Base-by-base conservation (phyloP, 1,140 invertebrate species). In the Apis florea region DNA sequence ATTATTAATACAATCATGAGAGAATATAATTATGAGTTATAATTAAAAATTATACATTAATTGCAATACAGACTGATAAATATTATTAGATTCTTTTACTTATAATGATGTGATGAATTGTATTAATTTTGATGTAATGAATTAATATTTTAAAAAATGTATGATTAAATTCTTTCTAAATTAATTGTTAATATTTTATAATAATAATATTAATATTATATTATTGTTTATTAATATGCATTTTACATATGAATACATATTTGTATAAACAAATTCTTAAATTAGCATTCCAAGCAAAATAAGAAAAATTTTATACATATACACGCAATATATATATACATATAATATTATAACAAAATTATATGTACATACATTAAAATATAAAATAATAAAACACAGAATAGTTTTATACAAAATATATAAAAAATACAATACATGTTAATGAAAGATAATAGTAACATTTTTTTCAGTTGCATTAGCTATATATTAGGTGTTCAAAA, bases 381-480 rank as follows among this genome's bases (percentile, higher is more conserved):
- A 21, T 26, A 49, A 75, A 17, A 3, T 19, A 51, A 47, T 19
- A 53, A 8, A n/a, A 40, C 31, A 40, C 6, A 40, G 31, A 40
- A 40, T 4, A 40, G 31, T 40, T 40, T 40, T 40, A 40, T 40
- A 40, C 31, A 0, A 40, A 40, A 40, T 40, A 40, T 40, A 40
- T 40, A 40, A 40, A 40, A 40, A 40, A 6, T 40, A 40, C 5
- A 40, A 40, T 40, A 40, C 0, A 0, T 5, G 5, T 54, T 77
- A 75, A 61, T 59, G 56, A 69, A 75, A 68, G 49, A 68, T 82
- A 49, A 61, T 76, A 68, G 56, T 51, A 73, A 76, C 76, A 82
- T 76, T 70, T 82, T n/a, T 24, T 21, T 54, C 53, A 53, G 17
- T 15, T 68, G 31, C 61, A 79, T 67, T 83, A 75, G 81, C 74